Conservation (phyloP, 1,140 invertebrate genomes). For the Belonocnema kinseyi region DNA sequence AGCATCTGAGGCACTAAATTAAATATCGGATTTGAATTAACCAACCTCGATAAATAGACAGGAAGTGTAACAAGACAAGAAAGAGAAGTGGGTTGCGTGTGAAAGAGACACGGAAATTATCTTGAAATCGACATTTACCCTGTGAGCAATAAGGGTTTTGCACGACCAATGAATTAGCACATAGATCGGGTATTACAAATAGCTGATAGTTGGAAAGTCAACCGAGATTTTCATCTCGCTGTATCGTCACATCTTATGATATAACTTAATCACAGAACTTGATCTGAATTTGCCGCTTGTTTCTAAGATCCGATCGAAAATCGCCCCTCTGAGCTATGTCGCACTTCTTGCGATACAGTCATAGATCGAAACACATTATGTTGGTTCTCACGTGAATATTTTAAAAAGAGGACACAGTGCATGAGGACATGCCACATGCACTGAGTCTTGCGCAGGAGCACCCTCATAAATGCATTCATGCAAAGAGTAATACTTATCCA, state of each 20-base stretch:
- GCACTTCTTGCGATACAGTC: not conserved
- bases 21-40: too few relatives aligned
- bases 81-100: too few relatives aligned
- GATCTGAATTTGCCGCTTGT: slow-evolving; percentile 7
- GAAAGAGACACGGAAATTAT: too few relatives aligned
- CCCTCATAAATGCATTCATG: slow-evolving; percentile 54
- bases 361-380: slow-evolving; percentile 13
- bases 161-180: too few relatives aligned
- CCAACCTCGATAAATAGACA: too few relatives aligned
- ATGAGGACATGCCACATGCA: slow-evolving; percentile 52
- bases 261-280: slow-evolving; percentile 8
- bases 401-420: slow-evolving; percentile 39
- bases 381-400: slow-evolving; percentile 59
- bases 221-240: too few relatives aligned
- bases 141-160: too few relatives aligned
- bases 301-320: slow-evolving; percentile 18
- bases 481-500: slow-evolving; percentile 59
- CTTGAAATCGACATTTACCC: too few relatives aligned
- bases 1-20: too few relatives aligned
- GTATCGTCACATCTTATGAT: not conserved
- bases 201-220: too few relatives aligned
- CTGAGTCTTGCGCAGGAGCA: slow-evolving; percentile 33
- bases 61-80: too few relatives aligned
- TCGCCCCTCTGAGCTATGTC: not conserved
- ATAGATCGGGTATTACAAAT: too few relatives aligned